phyloP scores from a whole-genome alignment of 2,888 invertebrate species.

The Chymomyza procnemis region DNA sequence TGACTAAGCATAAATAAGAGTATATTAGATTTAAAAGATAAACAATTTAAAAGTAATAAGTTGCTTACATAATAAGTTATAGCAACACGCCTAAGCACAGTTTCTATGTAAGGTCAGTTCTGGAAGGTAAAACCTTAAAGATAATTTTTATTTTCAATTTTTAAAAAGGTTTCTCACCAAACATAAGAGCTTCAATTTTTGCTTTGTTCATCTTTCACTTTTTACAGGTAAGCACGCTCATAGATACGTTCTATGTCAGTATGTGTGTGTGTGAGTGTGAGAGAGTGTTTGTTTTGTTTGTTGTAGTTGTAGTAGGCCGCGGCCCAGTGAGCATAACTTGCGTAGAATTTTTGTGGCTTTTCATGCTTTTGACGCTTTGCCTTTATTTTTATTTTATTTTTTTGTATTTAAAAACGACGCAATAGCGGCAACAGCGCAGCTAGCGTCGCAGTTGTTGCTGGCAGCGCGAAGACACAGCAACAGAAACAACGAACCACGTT shows the following conservation, averaged over 20 bases:
- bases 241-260: not conserved
- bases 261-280: not conserved
- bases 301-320: conserved; percentile 1
- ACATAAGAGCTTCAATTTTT: not conserved
- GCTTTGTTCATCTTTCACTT: not conserved
- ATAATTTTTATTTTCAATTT: not conserved
- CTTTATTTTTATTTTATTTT: conserved; percentile 17
- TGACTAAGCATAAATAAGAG: not conserved
- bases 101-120: not conserved
- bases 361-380: not conserved
- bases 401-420: conserved; percentile 53
- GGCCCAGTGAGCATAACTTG: conserved; percentile 17
- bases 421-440: conserved; percentile 43
- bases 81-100: not conserved
- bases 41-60: not conserved
- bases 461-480: conserved; percentile 6
- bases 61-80: not conserved
- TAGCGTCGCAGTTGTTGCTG: conserved; percentile 21
- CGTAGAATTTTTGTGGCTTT: conserved; percentile 21
- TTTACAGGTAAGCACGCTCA: not conserved
- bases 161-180: not conserved
- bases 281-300: conserved; percentile 2
- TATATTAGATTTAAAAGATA: not conserved
- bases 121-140: not conserved
- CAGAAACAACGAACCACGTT: conserved; percentile 50